These are phyloP conservation scores for Drosophila barbarae DNA, from an alignment of 2,888 invertebrate species.

Conservation along the genomic window DNA sequence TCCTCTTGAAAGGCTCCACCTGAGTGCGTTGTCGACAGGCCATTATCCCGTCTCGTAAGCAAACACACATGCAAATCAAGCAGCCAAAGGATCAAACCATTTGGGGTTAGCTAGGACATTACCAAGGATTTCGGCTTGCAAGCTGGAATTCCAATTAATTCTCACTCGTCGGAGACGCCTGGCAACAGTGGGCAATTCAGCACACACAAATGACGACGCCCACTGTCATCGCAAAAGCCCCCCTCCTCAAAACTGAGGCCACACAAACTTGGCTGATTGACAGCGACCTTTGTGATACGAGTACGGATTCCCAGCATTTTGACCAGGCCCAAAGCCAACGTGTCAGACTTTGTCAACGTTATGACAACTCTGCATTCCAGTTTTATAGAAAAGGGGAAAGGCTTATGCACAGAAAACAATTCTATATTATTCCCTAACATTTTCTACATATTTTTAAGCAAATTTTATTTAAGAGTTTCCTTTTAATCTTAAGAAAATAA, in stretches of 20 bases:
- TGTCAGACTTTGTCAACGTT: constrained; percentile 66
- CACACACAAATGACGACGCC: background rate
- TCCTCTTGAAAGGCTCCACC: background rate
- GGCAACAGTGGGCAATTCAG: constrained; percentile 45
- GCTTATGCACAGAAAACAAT: background rate
- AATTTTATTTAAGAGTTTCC: background rate
- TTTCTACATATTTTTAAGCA: background rate
- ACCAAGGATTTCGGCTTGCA: constrained; percentile 35
- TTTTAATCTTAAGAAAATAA: background rate
- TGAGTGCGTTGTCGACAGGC: constrained; percentile 15
- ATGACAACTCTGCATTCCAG: constrained; percentile 67
- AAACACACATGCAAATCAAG: constrained; percentile 17
- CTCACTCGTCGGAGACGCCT: constrained; percentile 44
- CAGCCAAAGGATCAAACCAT: constrained; percentile 6
- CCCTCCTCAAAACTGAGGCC: background rate
- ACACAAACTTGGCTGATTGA: constrained; percentile 50
- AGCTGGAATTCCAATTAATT: constrained; percentile 64
- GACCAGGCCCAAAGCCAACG: constrained; percentile 55
- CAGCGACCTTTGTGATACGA: constrained; percentile 51
- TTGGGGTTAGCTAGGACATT: constrained; percentile 4
- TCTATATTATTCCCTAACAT: no score
- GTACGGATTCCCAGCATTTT: constrained; percentile 24
- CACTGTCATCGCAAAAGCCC: background rate
- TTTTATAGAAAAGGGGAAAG: background rate
- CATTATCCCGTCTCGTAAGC: constrained; percentile 6